A percentile compares a stretch with the other conserved stretches of the same genome.
Conservation (phyloP, 2,888 invertebrate species). For the Gonocerus acuteangulatus region DNA sequence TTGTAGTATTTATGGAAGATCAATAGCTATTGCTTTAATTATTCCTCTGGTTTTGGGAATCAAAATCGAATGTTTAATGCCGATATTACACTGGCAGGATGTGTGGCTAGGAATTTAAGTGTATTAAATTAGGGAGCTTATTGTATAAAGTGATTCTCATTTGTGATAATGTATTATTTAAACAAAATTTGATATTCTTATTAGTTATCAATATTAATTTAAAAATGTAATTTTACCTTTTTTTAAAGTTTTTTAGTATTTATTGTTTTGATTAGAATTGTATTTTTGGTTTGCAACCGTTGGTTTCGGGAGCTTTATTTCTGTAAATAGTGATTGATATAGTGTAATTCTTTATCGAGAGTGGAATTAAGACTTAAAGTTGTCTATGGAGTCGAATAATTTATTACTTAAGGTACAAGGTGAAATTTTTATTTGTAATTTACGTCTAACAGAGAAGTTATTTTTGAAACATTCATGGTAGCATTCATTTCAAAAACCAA, state of each 20-base stretch:
- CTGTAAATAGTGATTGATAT: not conserved
- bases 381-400: not conserved
- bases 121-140: no score
- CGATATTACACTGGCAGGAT: constrained; percentile 2
- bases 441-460: not conserved
- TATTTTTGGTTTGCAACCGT: no score
- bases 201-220: no score
- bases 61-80: not conserved
- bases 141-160: not conserved
- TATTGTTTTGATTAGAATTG: no score
- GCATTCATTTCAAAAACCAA: not conserved
- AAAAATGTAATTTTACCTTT: no score
- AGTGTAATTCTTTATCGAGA: not conserved
- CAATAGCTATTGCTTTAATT: no score
- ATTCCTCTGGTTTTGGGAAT: not conserved
- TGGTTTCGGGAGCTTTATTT: no score
- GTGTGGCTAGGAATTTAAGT: no score
- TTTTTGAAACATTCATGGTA: constrained; percentile 5
- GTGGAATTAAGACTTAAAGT: not conserved
- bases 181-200: not conserved
- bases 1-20: not conserved
- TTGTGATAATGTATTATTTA: not conserved
- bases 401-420: not conserved
- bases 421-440: not conserved
- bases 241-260: no score